These are phyloP conservation scores for Phocoena phocoena DNA, from an alignment of 2,113 vertebrate species.

Conservation along the genomic window DNA sequence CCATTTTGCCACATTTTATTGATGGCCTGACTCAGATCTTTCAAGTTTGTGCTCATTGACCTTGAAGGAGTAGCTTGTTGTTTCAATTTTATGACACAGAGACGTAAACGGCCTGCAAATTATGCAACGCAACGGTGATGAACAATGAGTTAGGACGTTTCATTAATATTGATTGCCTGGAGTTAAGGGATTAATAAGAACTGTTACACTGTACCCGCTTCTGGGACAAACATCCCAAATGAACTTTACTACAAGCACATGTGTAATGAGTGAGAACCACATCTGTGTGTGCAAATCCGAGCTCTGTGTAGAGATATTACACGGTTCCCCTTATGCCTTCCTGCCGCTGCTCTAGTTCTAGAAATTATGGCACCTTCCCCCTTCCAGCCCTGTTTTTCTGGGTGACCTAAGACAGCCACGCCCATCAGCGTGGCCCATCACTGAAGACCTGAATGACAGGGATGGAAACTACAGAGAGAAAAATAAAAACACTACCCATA, in stretches of 20 bases:
- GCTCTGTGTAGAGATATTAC: neutral
- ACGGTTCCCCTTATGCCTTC: neutral
- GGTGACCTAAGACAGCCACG: neutral
- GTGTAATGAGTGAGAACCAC: neutral
- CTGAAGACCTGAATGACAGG: neutral
- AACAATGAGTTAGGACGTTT: slow-evolving; percentile 38
- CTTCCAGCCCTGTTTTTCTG: neutral
- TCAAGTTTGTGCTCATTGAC: slow-evolving; percentile 83
- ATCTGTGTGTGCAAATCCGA: neutral
- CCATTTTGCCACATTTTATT: slow-evolving; percentile 90
- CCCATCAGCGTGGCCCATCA: neutral
- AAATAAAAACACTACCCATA: neutral
- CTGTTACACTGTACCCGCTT: neutral
- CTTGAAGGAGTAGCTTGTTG: slow-evolving; percentile 85
- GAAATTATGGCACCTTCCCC: neutral
- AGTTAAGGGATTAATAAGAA: slow-evolving; percentile 55
- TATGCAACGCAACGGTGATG: slow-evolving; percentile 36
- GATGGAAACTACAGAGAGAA: neutral
- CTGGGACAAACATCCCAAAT: slow-evolving; percentile 18
- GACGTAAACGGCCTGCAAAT: slow-evolving; percentile 74
- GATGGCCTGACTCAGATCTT: slow-evolving; percentile 86
- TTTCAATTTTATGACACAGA: slow-evolving; percentile 82
- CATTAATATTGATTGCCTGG: slow-evolving; percentile 66
- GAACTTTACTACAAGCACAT: neutral
- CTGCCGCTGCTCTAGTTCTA: neutral